Evolutionary conservation across 1,140 invertebrate species (phyloP), one percentile per base, ranked within the genome.

Genomic region (Hetaerina americana): DNA sequence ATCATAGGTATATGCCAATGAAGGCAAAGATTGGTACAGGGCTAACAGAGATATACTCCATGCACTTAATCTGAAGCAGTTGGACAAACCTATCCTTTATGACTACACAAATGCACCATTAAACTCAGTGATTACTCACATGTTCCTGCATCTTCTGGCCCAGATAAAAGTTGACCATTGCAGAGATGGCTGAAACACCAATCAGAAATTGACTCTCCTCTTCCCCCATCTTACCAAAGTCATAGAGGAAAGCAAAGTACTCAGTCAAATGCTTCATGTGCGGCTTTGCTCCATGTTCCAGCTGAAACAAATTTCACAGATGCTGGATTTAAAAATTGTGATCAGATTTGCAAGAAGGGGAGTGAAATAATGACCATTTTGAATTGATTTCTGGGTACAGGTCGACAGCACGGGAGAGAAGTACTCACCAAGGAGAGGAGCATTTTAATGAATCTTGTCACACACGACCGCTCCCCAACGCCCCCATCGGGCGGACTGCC

Each of bases 211-310:
- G 85, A 26, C 90, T 90, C 78, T 97, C 95, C 75, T 95, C 93
- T 72, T 96, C 94, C 0, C 95, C 95, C 91, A 96, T 93, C 79
- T 95, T 93, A 75, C 93, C 93, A 80, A 96, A 97, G 79, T 97
- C 95, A 77, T 94, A 91, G 70, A 97, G 81, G 77, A 97, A 89
- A 15, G 89, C 89, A 80, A 97, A 97, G 78, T 95, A 97, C 78
- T 97, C 95, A 3, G 92, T 93, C 66, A 97, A 82, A 79, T 96
- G 92, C 74, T 93, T 90, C 66, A 94, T 79, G 79, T 94, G 91
- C 18, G 91, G 87, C 75, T 93, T 91, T 5, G 93, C 93, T 29
- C 91, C 91, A 79, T 92, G 92, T 77, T 96, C 93, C 87, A 96
- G 89, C 85, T 91, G 76, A 18, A 79, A 78, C 72, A 77, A 73